Percentiles rank a stretch among this genome's conserved stretches.
These are phyloP conservation scores for Onthophagus taurus DNA, from an alignment of 1,140 invertebrate species.

Conservation along the genomic window DNA sequence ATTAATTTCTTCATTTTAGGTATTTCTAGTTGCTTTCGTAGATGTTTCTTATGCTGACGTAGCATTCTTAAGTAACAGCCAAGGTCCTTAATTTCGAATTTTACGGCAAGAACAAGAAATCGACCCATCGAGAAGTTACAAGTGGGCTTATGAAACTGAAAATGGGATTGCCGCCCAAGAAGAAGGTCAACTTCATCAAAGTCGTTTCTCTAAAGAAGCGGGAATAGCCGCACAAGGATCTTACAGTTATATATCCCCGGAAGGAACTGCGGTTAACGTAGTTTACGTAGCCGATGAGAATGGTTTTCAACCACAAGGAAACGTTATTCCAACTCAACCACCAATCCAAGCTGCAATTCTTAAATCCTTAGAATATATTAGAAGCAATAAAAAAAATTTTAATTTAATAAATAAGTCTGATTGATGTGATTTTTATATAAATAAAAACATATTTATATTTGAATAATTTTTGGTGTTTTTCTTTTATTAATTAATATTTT, in stretches of 20 bases:
- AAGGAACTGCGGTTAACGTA: constrained; percentile 33
- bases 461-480: no score
- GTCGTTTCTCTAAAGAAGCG: constrained; percentile 28
- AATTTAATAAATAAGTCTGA: no score
- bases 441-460: no score
- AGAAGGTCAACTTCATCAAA: constrained; percentile 36
- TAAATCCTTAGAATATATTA: constrained; percentile 35
- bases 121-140: constrained; percentile 1
- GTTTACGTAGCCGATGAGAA: constrained; percentile 51
- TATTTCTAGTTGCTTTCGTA: constrained; percentile 2
- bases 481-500: no score
- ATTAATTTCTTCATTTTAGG: no score
- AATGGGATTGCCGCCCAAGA: constrained; percentile 49
- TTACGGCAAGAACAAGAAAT: constrained; percentile 9
- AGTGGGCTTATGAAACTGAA: constrained; percentile 41
- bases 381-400: no score
- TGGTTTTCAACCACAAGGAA: constrained; percentile 53
- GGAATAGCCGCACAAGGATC: constrained; percentile 32
- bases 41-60: constrained; percentile 8
- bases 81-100: constrained; percentile 1
- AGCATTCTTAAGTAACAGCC: constrained; percentile 5
- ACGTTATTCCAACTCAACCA: constrained; percentile 57
- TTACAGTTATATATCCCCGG: constrained; percentile 28
- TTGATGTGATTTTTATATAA: no score
- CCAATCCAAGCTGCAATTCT: constrained; percentile 60